Evolutionary conservation across 2,888 invertebrate genomes (phyloP).

Genomic region (Hesperia comma): DNA sequence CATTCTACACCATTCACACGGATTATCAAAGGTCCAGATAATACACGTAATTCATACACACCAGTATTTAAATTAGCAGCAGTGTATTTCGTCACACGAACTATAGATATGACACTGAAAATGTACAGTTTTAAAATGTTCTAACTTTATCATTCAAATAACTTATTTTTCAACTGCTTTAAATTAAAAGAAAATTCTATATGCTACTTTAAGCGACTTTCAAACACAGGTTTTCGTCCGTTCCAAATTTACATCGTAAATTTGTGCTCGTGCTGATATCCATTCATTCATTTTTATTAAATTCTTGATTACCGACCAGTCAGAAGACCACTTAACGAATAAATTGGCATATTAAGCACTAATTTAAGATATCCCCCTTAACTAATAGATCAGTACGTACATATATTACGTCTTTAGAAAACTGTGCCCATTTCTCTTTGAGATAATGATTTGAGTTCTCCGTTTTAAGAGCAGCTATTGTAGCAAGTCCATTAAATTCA

Average conservation of each 20-base stretch:
- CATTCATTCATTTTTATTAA: conserved; percentile 7
- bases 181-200: conserved; percentile 46
- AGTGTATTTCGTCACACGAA: conserved; percentile 53
- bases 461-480: not conserved
- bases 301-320: not conserved
- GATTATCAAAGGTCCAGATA: conserved; percentile 30
- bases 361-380: too few relatives aligned
- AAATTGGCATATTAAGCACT: not conserved
- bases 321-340: not conserved
- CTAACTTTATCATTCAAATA: too few relatives aligned
- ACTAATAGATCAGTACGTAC: too few relatives aligned
- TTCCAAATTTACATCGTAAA: conserved; percentile 48
- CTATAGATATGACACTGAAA: conserved; percentile 14
- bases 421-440: not conserved
- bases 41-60: conserved; percentile 42
- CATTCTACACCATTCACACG: conserved; percentile 30
- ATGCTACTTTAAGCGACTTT: conserved; percentile 54
- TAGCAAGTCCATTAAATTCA: conserved; percentile 6
- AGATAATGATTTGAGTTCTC: not conserved
- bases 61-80: conserved; percentile 57
- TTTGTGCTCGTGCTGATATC: conserved; percentile 14
- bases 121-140: too few relatives aligned
- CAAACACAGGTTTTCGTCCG: conserved; percentile 47
- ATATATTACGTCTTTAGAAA: too few relatives aligned
- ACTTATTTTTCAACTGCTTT: conserved; percentile 37